Base-by-base conservation (phyloP, 2,888 invertebrate species). In the Psylliodes chrysocephalus region DNA sequence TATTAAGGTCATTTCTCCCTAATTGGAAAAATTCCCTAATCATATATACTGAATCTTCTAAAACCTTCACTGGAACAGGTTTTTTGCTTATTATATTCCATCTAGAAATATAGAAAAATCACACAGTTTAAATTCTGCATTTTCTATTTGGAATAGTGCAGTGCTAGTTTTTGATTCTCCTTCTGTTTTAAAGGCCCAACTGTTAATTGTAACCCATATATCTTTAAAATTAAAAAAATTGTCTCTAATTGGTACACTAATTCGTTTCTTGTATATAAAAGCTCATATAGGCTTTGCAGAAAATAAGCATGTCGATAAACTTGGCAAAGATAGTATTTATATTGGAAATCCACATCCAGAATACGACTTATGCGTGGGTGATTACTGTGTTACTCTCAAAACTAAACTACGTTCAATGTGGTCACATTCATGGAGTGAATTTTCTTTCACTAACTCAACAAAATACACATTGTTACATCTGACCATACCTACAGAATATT, bases 141-240 rank as follows among this genome's bases (percentile, higher is more conserved):
- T 46, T 8, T 12, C 15, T 22, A 18, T 46, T 22, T 46, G 8
- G 1, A 22, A 12, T 3, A 18, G 22, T 18, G 19, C 7, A 1
- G 46, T 18, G 4, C 3, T 46, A 7, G 46, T 18, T 22, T 46
- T 19, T 18, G 22, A 22, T 22, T 22, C 22, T 22, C 22, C 8
- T 30, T 46, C 46, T 46, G 46, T 46, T 46, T 12, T 46, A 10
- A 46, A 46, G 22, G 46, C 46, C 12, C 10, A 44, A 44, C 44
- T 44, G n/a, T n/a, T n/a, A n/a, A n/a, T n/a, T n/a, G n/a, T n/a
- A n/a, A n/a, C 44, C 14, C 44, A 44, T 18, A 17, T 44, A n/a
- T n/a, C n/a, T n/a, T n/a, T 14, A 12, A 15, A 44, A 12, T 44
- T 8, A 14, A 44, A 10, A 44, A 44, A 44, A 15, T 44, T 15